Conservation (phyloP, 2,888 invertebrate species). For the Erpobdella octoculata region DNA sequence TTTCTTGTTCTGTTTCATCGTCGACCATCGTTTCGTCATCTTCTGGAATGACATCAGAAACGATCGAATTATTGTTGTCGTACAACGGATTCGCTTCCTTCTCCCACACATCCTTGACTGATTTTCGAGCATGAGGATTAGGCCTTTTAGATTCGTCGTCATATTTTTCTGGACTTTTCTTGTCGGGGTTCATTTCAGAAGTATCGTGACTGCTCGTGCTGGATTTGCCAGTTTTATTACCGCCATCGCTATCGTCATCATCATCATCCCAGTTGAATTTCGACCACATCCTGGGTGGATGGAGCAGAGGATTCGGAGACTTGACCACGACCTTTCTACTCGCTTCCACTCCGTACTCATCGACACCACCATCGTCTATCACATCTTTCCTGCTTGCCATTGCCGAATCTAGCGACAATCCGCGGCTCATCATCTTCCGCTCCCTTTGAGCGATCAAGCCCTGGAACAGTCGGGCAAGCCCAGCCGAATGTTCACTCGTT, state of each 20-base stretch:
- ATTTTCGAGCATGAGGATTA: neutral
- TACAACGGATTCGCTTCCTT: neutral
- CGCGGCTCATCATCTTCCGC: neutral
- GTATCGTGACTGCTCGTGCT: too few species aligned
- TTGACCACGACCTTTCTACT: slow-evolving; percentile 5
- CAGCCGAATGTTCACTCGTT: neutral
- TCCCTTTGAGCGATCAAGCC: neutral
- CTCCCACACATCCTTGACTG: neutral
- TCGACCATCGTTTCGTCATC: neutral
- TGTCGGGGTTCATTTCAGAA: too few species aligned
- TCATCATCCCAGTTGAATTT: neutral
- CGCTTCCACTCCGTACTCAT: slow-evolving; percentile 7
- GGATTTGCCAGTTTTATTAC: too few species aligned
- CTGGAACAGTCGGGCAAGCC: neutral
- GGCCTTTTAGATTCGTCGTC: neutral
- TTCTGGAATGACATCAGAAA: neutral
- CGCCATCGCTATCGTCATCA: neutral
- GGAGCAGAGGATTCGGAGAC: slow-evolving; percentile 7
- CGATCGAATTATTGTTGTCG: neutral
- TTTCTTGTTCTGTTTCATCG: too few species aligned
- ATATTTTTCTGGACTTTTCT: too few species aligned
- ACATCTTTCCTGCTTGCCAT: neutral
- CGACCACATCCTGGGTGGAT: neutral
- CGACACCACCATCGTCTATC: neutral
- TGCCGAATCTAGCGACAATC: neutral